These are phyloP conservation scores for Strix uralensis DNA, from an alignment of 2,113 vertebrate genomes.

Conservation along the genomic window DNA sequence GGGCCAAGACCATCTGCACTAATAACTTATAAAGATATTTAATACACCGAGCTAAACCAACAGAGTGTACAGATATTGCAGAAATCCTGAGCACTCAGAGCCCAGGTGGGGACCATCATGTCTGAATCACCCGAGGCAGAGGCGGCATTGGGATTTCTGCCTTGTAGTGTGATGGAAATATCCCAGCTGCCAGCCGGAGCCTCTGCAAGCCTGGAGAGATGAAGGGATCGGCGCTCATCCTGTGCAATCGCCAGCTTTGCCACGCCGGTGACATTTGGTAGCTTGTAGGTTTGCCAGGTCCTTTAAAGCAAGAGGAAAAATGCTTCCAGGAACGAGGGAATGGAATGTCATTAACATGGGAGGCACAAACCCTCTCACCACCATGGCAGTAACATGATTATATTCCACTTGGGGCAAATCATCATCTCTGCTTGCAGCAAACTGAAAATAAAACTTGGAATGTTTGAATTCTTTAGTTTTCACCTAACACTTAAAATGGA, in stretches of 20 bases:
- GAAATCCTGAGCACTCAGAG: not conserved
- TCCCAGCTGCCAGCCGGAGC: not conserved
- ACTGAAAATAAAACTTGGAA: not conserved
- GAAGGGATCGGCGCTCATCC: not conserved
- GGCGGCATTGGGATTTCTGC: not conserved
- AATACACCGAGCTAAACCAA: not conserved
- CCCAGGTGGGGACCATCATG: not conserved
- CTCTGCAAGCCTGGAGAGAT: not conserved
- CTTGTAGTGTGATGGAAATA: fast-evolving
- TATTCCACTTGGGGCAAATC: not conserved
- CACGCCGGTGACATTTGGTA: not conserved
- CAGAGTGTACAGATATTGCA: fast-evolving
- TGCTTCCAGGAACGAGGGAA: not conserved
- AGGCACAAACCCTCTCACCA: not conserved
- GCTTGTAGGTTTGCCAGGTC: not conserved
- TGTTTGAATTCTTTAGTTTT: not conserved
- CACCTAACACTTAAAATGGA: not conserved
- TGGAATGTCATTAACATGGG: not conserved
- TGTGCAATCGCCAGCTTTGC: not conserved
- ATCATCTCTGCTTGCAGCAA: not conserved
- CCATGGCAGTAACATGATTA: not conserved
- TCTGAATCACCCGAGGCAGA: not conserved
- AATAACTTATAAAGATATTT: not conserved
- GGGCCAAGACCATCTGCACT: fast-evolving
- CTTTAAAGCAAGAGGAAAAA: not conserved